Evolutionary conservation across 2,888 invertebrate species (phyloP), one percentile per base, ranked within the genome.

Genomic region (Tryphoninae sp.): DNA sequence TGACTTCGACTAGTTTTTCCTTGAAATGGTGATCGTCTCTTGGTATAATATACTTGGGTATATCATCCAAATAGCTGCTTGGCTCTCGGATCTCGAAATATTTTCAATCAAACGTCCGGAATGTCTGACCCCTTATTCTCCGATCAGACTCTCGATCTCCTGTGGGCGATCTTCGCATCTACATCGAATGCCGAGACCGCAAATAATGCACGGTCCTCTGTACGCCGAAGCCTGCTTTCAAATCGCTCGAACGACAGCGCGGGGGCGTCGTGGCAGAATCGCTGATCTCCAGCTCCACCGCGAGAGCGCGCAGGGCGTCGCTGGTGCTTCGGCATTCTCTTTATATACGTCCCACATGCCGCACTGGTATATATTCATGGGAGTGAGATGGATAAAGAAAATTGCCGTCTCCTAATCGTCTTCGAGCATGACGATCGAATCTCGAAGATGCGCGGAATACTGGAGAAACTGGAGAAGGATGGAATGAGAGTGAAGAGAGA

Each of bases 61-160:
- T 45, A 45, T 45, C 45, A 45, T 1, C 82, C 74, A 84, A 78
- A 89, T 90, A 87, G 89, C 89, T 87, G 86, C 76, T 78, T 88
- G 69, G 33, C 73, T 51, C 89, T 86, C 77, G 88, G 89, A 88
- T 88, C 89, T 88, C 88, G 87, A 91, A 91, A 92, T 90, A 91
- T 91, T 91, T 91, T 92, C 92, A 92, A 91, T 92, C 91, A 91
- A 90, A 91, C 89, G 91, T 87, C 82, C 79, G 91, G 91, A 91
- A 92, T 91, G 88, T 86, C 86, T 86, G 81, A 67, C 51, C 65
- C 71, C 62, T 19, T 33, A 33, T 68, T 23, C 68, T 84, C 87
- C 87, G 87, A 87, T 87, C 87, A 85, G 86, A 88, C 85, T 85
- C 85, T 82, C 84, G 85, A 85, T 83, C 88, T 85, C 84, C 82